Evolutionary conservation across 2,888 invertebrate genomes (phyloP), one percentile per base, ranked within the genome.

Genomic region (Nomada lathburiana): DNA sequence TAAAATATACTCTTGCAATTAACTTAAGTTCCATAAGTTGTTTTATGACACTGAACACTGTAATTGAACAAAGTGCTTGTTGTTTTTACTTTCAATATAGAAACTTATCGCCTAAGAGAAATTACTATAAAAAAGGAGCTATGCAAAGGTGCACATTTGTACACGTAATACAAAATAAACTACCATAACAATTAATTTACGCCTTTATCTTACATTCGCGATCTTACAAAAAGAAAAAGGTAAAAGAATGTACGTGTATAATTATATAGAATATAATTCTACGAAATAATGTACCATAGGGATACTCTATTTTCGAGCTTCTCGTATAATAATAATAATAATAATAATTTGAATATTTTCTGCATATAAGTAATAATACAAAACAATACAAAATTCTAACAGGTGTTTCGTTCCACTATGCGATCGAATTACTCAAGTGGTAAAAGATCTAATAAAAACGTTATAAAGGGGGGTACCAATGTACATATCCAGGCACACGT

Each of bases 301-400:
- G 88, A 87, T 88, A 86, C 86, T 89, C 80, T 82, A 87, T 85
- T 86, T 86, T 84, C 82, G 79, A 84, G 79, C 80, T 86, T 80
- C 73, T 86, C 86, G 60, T 80, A 80, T 73, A 85, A 86, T 86
- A 86, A 84, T 88, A 85, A 86, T 86, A 86, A 84, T 88, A 84
- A 85, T 86, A 87, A 85, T 88, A 86, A 84, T 84, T 80, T 84
- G 72, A 85, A 86, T 88, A 83, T 85, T 84, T 86, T 80, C 87
- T 91, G 83, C 75, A 80, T 88, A 89, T 87, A 90, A 90, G 85
- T 90, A 90, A 90, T 89, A 91, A 89, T 90, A 90, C 83, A 88
- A 88, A 88, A 88, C 76, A 76, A 86, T 87, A 87, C 52, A 87
- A 86, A 87, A 84, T 83, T 80, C 80, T 87, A 88, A 87, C 84